Evolutionary conservation across 1,140 invertebrate genomes (phyloP).

Genomic region (Geopemphigus sp.): DNA sequence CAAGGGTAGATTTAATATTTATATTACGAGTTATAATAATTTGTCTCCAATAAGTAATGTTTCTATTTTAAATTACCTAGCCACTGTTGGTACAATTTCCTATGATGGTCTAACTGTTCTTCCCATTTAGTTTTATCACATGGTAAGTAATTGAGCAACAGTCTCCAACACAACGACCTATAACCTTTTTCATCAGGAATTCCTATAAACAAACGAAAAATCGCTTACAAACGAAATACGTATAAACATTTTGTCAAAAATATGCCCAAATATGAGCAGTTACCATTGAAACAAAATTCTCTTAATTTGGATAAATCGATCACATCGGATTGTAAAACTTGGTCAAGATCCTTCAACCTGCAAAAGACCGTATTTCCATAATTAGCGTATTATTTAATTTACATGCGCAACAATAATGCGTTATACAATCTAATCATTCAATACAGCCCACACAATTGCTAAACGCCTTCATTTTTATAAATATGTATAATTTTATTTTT

Average conservation of each 20-base stretch:
- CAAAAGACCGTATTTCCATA: conserved; percentile 52
- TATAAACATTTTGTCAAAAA: neutral
- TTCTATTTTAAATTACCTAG: conserved; percentile 63
- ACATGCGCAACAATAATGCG: neutral
- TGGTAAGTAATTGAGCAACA: conserved; percentile 80
- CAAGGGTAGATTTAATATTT: too few species aligned
- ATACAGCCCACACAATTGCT: too few species aligned
- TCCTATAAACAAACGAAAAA: conserved; percentile 59
- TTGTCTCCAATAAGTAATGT: neutral
- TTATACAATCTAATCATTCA: neutral
- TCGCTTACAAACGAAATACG: neutral
- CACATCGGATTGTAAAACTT: conserved; percentile 65
- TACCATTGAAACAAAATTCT: conserved; percentile 75
- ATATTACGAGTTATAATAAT: too few species aligned
- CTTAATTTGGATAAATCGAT: conserved; percentile 67
- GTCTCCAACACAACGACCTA: conserved; percentile 76
- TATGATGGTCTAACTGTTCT: conserved; percentile 66
- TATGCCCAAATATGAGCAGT: conserved; percentile 51
- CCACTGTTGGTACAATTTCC: conserved; percentile 78
- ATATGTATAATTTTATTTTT: neutral
- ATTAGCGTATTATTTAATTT: neutral
- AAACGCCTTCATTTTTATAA: too few species aligned
- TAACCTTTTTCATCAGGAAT: conserved; percentile 78
- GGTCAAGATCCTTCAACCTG: conserved; percentile 74
- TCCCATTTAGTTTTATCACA: conserved; percentile 65